Percentiles rank a stretch among this genome's conserved stretches.
phyloP scores from a whole-genome alignment of 2,888 invertebrate genomes.

The Lasioglossum zephyrum region DNA sequence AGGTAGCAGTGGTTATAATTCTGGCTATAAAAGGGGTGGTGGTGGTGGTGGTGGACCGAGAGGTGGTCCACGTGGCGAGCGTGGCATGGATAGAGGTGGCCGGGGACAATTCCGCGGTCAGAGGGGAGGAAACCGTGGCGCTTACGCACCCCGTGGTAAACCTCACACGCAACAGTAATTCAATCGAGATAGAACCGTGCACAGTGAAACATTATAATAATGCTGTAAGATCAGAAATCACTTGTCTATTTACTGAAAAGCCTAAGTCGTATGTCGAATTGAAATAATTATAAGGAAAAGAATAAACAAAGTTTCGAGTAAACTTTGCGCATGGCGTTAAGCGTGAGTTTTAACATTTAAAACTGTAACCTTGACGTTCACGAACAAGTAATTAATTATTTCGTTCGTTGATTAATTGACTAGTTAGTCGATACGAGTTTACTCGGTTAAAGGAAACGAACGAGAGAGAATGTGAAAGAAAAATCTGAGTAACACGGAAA shows the following conservation, averaged over 20 bases:
- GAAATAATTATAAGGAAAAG: neutral
- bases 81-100: slow-evolving; percentile 75
- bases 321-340: slow-evolving; percentile 27
- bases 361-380: slow-evolving; percentile 56
- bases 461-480: neutral
- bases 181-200: slow-evolving; percentile 61
- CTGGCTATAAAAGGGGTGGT: slow-evolving; percentile 79
- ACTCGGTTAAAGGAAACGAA: slow-evolving; percentile 1
- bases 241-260: slow-evolving; percentile 74
- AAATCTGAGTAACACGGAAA: neutral
- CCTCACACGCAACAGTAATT: slow-evolving; percentile 80
- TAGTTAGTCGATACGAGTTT: slow-evolving; percentile 26
- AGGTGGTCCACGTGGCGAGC: slow-evolving; percentile 78
- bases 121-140: slow-evolving; percentile 83
- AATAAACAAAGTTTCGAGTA: slow-evolving; percentile 20
- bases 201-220: slow-evolving; percentile 69
- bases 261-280: slow-evolving; percentile 66
- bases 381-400: slow-evolving; percentile 38
- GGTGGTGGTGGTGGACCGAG: slow-evolving; percentile 73
- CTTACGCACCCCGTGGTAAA: slow-evolving; percentile 79
- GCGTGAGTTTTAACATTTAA: slow-evolving; percentile 49
- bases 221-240: slow-evolving; percentile 69
- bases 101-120: slow-evolving; percentile 80
- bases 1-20: slow-evolving; percentile 74
- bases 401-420: neutral